These are phyloP conservation scores for Entelurus aequoreus DNA, from an alignment of 2,113 vertebrate species.

Conservation along the genomic window DNA sequence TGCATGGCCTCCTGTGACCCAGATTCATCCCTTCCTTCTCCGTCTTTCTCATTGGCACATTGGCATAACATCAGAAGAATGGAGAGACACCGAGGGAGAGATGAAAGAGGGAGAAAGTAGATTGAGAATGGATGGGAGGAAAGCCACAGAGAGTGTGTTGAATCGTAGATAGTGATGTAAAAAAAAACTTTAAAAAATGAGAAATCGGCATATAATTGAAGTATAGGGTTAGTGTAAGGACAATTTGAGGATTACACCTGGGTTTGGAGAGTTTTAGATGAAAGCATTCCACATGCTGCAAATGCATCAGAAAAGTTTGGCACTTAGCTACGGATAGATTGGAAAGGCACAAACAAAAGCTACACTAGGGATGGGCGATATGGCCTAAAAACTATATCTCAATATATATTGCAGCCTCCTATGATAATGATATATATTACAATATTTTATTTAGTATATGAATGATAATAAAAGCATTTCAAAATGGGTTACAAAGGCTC, in stretches of 20 bases:
- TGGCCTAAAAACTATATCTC: too few species aligned
- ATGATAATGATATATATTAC: too few species aligned
- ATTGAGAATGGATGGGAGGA: constrained; percentile 19
- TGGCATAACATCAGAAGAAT: constrained; percentile 42
- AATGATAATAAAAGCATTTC: too few species aligned
- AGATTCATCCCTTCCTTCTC: constrained; percentile 66
- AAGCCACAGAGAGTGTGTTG: constrained; percentile 1
- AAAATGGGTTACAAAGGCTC: too few species aligned
- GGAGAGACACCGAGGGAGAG: constrained; percentile 25
- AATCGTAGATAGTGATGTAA: constrained; percentile 11
- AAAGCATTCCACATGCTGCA: constrained; percentile 6
- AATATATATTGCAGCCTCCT: too few species aligned
- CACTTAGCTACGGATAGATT: background rate
- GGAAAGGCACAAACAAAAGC: background rate
- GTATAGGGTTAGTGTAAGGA: constrained; percentile 11
- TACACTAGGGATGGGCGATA: too few species aligned
- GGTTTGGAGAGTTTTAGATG: constrained; percentile 3
- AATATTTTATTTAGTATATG: too few species aligned
- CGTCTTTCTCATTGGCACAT: constrained; percentile 53
- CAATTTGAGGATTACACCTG: constrained; percentile 24
- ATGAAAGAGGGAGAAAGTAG: constrained; percentile 6
- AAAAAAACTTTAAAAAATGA: constrained; percentile 13
- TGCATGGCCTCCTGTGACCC: constrained; percentile 74
- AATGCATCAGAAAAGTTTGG: background rate
- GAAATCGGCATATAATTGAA: constrained; percentile 6